A percentile compares a stretch with the other conserved stretches of the same genome.
phyloP scores from a whole-genome alignment of 2,113 vertebrate genomes.

The Perognathus longimembris region DNA sequence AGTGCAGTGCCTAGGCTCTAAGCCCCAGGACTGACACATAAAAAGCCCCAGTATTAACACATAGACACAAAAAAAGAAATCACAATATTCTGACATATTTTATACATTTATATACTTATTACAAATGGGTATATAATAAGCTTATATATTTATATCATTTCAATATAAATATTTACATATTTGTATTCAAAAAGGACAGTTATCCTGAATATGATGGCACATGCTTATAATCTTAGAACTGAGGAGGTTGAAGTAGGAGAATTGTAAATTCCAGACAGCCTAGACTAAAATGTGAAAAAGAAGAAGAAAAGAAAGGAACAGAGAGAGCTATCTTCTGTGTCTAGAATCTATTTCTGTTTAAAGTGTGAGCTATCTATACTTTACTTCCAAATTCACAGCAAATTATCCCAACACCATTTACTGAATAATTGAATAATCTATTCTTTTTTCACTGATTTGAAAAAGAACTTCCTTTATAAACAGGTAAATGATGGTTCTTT shows the following conservation, averaged over 20 bases:
- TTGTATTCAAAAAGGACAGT: no score
- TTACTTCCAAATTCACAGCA: neutral
- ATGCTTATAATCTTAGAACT: neutral
- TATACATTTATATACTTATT: neutral
- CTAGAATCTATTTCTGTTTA: neutral
- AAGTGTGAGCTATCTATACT: neutral
- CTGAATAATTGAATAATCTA: constrained; percentile 3
- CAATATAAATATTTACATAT: no score
- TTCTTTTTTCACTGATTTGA: neutral
- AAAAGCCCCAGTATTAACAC: no score
- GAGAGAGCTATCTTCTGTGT: neutral
- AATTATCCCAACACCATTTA: neutral
- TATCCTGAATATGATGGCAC: neutral
- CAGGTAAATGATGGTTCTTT: neutral
- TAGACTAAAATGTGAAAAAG: neutral
- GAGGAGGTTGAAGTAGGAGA: neutral
- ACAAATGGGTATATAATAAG: no score
- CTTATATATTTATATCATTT: no score
- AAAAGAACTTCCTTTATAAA: neutral
- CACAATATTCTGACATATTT: neutral
- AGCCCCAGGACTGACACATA: no score
- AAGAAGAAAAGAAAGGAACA: neutral
- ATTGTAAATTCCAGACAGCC: neutral
- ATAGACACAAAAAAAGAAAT: neutral
- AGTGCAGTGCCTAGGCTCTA: no score